Evolutionary conservation across 2,888 invertebrate species (phyloP), one percentile per base, ranked within the genome.

Genomic region (Oscheius onirici): DNA sequence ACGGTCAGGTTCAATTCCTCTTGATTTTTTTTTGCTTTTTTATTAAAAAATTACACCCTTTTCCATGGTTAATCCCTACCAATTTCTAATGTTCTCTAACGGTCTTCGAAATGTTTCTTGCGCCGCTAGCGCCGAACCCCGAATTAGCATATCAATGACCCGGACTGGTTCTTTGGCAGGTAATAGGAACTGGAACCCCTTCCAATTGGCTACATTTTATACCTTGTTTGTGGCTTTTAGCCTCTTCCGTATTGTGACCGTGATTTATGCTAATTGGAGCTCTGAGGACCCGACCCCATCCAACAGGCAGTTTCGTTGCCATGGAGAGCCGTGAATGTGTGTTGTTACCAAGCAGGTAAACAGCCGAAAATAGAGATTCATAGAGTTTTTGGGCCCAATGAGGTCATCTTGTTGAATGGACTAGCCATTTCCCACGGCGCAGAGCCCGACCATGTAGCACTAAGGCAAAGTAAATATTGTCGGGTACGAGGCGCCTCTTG

Each of bases 191-290:
- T 34, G 34, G 34, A 34, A 34, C 34, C 34, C 34, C 34, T 34
- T 34, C 34, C 34, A 34, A 34, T 34, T 34, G 34, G 34, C 34
- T 34, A 34, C 34, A 34, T 34, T 34, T 34, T 8, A 8, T 34
- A 8, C 8, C 34, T 34, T 34, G 34, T 34, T 34, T 34, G 34
- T 34, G n/a, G 34, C 34, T 34, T 34, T 34, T 34, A 34, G 43
- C 41, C 41, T 40, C 41, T 41, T 41, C 41, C 58, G 40, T 58
- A 58, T 58, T 58, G 41, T 58, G 40, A 5, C 58, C 58, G 41
- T 58, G 58, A 58, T 58, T 58, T 58, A 58, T 58, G 58, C 58
- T 58, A 58, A 58, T 40, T 34, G 34, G 34, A 34, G 34, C 34
- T 34, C 34, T 34, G 34, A 34, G 34, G 34, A 34, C 34, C 34